Evolutionary conservation across 2,888 invertebrate genomes (phyloP), one percentile per base, ranked within the genome.

Genomic region (Aquatica leii): DNA sequence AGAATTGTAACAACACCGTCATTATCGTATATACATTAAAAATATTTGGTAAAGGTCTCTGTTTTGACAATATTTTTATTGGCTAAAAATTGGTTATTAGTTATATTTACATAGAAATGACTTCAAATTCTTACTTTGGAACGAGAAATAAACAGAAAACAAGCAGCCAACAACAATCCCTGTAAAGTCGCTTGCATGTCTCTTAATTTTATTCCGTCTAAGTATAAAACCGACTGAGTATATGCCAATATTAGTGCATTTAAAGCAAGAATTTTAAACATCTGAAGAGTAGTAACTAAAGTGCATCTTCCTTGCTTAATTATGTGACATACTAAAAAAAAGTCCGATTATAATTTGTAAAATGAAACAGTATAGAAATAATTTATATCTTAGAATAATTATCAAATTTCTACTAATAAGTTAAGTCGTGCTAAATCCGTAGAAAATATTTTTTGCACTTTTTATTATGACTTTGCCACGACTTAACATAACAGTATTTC

Each of bases 251-350:
- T 95, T 1, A 99, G 87, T 0, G 99, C 99, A 81, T 99, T 99
- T 57, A 99, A 83, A 0, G 99, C 99, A 59, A 99, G 84, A 74
- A 99, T 99, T 86, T 99, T 99, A 84, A 99, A 99, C 99, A 99
- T 99, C 83, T 99, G 99, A 64, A 99, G 85, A 0, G 99, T 99
- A 0, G 99, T 99, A 15, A 99, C 99, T 63, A 99, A 84, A 0
- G 99, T 99, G 81, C 99, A 99, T 17, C 99, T 90, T 0, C 99
- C 99, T 85, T 99, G 99, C 80, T 99, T 99, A 77, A 99, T 98
- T 67, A 99, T 95, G 84, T 99, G 97, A 78, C 97, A 98, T 77
- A 99, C 98, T 97, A 85, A 56, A 87, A 85, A 34, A 69, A 48
- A 35, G n/a, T n/a, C 1, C 4, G 48, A 53, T 35, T 2, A 43